phyloP scores from a whole-genome alignment of 1,140 invertebrate species.

The Aphis craccivora region DNA sequence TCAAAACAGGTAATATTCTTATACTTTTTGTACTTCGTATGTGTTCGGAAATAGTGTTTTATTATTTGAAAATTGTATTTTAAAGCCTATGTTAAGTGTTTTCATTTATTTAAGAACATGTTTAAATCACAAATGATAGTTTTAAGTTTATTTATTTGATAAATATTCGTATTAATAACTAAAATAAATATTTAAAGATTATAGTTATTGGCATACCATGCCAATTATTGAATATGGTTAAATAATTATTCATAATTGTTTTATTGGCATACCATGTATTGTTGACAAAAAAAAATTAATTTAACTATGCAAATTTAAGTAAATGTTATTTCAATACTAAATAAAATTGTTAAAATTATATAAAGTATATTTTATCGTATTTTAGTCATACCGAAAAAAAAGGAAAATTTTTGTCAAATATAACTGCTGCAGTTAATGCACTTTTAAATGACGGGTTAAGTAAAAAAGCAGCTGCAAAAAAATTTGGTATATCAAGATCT shows the following conservation, averaged over 20 bases:
- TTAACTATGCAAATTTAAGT: background rate
- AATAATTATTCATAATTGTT: background rate
- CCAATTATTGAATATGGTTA: background rate
- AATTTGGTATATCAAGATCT: background rate
- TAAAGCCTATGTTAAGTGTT: too few species aligned
- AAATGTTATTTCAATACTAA: background rate
- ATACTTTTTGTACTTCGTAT: too few species aligned
- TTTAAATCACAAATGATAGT: background rate
- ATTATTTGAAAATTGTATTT: too few species aligned
- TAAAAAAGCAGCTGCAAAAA: background rate
- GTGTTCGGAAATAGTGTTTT: too few species aligned
- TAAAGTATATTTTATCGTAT: background rate
- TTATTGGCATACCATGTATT: background rate
- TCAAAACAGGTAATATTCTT: too few species aligned
- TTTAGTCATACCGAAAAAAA: slow-evolving; percentile 20
- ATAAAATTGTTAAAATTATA: background rate
- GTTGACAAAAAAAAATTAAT: background rate
- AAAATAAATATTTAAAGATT: background rate
- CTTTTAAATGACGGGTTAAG: background rate
- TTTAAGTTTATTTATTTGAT: background rate
- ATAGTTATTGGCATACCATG: background rate
- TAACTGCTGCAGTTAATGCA: background rate
- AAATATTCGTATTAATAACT: background rate
- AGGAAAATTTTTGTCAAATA: background rate
- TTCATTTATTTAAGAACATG: background rate